Percentiles rank a stretch among this genome's conserved stretches.
Evolutionary conservation across 2,888 invertebrate genomes (phyloP).

Genomic region (Athetis lepigone): DNA sequence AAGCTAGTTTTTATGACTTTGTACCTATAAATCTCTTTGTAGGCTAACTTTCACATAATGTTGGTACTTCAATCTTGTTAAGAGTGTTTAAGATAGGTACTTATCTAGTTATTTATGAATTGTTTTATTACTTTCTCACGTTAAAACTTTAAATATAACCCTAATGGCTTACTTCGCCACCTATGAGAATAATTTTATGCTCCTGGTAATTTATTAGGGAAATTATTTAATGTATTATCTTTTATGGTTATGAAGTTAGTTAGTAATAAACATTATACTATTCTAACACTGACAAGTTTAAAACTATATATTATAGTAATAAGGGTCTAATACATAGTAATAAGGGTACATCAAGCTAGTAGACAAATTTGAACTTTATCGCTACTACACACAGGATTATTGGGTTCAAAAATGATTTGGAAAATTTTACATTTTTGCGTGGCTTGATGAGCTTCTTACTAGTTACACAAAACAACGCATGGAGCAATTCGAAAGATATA

Average conservation of each 20-base stretch:
- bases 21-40: conserved; percentile 41
- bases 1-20: conserved; percentile 24
- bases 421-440: too few relatives aligned
- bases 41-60: conserved; percentile 31
- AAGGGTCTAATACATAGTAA: too few relatives aligned
- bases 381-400: too few relatives aligned
- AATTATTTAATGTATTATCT: background rate
- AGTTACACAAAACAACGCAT: too few relatives aligned
- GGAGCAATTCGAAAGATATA: too few relatives aligned
- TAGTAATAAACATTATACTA: too few relatives aligned
- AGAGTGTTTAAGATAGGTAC: conserved; percentile 11
- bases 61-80: conserved; percentile 22
- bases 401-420: too few relatives aligned
- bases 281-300: too few relatives aligned
- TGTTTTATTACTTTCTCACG: conserved; percentile 19
- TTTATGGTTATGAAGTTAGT: background rate
- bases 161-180: background rate
- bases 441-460: too few relatives aligned
- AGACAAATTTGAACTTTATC: too few relatives aligned
- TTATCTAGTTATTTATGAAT: conserved; percentile 9
- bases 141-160: conserved; percentile 14
- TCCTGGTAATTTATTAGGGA: conserved; percentile 9
- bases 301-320: too few relatives aligned
- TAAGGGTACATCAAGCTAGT: too few relatives aligned
- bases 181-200: background rate